Conservation (phyloP, 2,113 vertebrate species). For the Barbus barbus region DNA sequence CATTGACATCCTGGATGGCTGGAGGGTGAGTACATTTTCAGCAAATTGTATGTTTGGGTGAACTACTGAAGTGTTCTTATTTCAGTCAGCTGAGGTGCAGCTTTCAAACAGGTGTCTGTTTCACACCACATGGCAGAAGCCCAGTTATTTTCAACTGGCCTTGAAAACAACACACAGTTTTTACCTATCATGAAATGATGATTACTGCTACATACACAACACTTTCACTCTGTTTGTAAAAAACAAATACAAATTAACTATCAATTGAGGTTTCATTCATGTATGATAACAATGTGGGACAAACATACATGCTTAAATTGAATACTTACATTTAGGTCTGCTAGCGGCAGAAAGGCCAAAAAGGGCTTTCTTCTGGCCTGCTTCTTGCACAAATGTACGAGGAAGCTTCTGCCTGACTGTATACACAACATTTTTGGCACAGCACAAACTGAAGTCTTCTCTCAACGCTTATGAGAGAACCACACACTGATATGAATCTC, state of each 20-base stretch:
- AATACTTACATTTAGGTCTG: too few species aligned
- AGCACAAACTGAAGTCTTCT: neutral
- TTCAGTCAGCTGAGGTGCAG: neutral
- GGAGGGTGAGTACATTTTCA: too few species aligned
- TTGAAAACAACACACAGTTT: neutral
- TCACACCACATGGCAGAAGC: neutral
- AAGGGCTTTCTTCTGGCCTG: neutral
- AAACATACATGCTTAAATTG: too few species aligned
- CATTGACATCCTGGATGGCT: too few species aligned
- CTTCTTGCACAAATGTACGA: neutral
- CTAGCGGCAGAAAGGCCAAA: neutral
- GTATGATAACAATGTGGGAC: neutral
- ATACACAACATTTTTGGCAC: neutral
- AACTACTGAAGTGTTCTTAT: too few species aligned
- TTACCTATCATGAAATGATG: neutral
- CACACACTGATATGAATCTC: neutral
- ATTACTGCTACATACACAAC: neutral
- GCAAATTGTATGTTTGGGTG: too few species aligned
- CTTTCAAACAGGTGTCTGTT: neutral
- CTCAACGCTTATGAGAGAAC: slow-evolving; percentile 6
- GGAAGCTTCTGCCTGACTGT: neutral
- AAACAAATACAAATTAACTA: neutral
- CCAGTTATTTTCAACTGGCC: neutral
- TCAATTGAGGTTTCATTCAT: neutral
- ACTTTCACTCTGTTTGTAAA: neutral